These are phyloP conservation scores for Karalla daura DNA, from an alignment of 2,797 vertebrate genomes.

Conservation along the genomic window DNA sequence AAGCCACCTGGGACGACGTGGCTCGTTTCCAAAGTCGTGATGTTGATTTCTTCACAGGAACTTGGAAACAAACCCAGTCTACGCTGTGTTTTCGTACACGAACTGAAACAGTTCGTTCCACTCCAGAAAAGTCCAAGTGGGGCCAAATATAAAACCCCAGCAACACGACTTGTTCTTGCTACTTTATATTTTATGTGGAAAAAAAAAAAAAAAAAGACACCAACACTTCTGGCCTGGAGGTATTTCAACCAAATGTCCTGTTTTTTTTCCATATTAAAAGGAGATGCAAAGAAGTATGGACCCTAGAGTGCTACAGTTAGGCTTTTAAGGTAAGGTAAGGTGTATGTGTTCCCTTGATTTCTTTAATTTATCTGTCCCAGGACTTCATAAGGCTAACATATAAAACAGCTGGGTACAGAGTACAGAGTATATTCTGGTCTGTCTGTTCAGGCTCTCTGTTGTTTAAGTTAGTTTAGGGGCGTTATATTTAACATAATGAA, in stretches of 20 bases:
- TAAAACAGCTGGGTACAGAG: not conserved
- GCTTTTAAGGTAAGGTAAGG: not conserved
- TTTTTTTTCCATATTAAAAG: slow-evolving; percentile 15
- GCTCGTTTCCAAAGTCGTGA: too few species aligned
- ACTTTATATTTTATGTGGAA: slow-evolving; percentile 32
- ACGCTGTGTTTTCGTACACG: too few species aligned
- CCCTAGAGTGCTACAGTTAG: not conserved
- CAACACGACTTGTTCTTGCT: not conserved
- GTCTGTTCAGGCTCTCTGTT: not conserved
- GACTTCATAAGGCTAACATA: not conserved
- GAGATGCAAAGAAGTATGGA: not conserved
- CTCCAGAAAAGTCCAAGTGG: not conserved
- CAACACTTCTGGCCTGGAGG: not conserved
- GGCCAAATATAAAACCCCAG: not conserved
- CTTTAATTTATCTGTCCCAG: not conserved
- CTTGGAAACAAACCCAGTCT: too few species aligned
- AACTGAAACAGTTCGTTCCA: not conserved
- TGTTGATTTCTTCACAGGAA: too few species aligned
- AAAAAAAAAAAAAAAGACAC: too few species aligned
- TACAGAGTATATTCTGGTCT: not conserved
- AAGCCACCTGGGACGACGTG: too few species aligned
- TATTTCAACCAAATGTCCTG: not conserved
- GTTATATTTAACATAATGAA: not conserved
- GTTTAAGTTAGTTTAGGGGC: slow-evolving; percentile 4
- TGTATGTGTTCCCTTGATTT: not conserved